Evolutionary conservation across 2,888 invertebrate genomes (phyloP).

Genomic region (Thelaira solivaga): DNA sequence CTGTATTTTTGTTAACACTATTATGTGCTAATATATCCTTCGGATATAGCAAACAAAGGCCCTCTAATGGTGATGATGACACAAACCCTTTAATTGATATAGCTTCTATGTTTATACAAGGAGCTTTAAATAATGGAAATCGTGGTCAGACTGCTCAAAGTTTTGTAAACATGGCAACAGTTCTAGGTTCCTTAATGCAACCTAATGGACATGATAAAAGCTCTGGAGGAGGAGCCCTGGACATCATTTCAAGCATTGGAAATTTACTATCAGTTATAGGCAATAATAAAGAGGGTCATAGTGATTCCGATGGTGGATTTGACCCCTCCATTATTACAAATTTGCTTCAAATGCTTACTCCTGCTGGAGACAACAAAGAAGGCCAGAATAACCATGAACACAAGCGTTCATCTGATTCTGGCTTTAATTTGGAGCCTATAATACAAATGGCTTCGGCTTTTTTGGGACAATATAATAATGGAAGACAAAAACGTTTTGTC

Average conservation of each 20-base stretch:
- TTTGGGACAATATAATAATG: constrained; percentile 76
- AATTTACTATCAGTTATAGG: constrained; percentile 73
- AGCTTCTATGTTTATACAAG: constrained; percentile 83
- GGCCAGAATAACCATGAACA: constrained; percentile 63
- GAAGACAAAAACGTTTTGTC: constrained; percentile 67
- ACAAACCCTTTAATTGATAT: constrained; percentile 83
- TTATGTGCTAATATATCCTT: constrained; percentile 71
- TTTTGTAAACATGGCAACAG: constrained; percentile 80
- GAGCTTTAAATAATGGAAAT: constrained; percentile 78
- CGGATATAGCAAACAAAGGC: constrained; percentile 70
- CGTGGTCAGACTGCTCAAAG: constrained; percentile 76
- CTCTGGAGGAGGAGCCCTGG: constrained; percentile 72
- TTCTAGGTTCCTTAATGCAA: constrained; percentile 84
- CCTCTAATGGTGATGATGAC: constrained; percentile 77
- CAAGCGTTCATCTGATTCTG: constrained; percentile 70
- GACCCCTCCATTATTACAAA: constrained; percentile 81
- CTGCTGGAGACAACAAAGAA: constrained; percentile 65
- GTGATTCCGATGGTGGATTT: constrained; percentile 78
- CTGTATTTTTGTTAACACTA: constrained; percentile 69
- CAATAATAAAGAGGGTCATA: constrained; percentile 65
- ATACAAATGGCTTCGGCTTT: constrained; percentile 80
- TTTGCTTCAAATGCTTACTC: constrained; percentile 79
- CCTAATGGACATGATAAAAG: constrained; percentile 78
- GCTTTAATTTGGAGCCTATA: constrained; percentile 79
- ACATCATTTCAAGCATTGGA: constrained; percentile 75